Evolutionary conservation across 2,797 vertebrate species (phyloP).

Genomic region (Anisognathus igniventris): DNA sequence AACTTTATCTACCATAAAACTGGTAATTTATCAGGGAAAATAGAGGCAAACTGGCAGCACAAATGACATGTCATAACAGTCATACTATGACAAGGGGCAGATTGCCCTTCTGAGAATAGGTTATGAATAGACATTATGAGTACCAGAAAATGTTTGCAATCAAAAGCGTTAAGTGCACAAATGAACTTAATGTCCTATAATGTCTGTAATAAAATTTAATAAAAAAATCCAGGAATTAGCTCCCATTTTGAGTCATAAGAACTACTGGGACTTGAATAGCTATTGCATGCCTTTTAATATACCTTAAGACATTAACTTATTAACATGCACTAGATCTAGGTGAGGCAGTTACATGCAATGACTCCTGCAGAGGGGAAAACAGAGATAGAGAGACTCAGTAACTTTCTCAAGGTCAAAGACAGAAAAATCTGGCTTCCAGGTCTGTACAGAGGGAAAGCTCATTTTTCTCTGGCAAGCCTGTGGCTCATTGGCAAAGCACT

Average conservation of each 20-base stretch:
- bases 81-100: background rate
- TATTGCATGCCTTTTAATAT: background rate
- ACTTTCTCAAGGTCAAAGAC: slow-evolving; percentile 27
- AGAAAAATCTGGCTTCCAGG: background rate
- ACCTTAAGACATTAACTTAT: background rate
- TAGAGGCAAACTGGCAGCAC: background rate
- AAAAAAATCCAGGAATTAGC: background rate
- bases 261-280: background rate
- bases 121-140: background rate
- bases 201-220: background rate
- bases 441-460: background rate
- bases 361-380: background rate
- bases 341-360: background rate
- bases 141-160: slow-evolving; percentile 15
- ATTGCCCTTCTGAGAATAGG: slow-evolving; percentile 2
- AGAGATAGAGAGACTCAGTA: background rate
- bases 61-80: slow-evolving; percentile 8
- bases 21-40: slow-evolving; percentile 28
- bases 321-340: background rate
- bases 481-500: background rate
- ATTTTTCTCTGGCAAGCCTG: background rate
- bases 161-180: background rate
- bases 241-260: background rate
- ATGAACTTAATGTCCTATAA: slow-evolving; percentile 33
- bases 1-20: background rate